Evolutionary conservation across 2,113 vertebrate species (phyloP), one percentile per base, ranked within the genome.

Genomic region (Scomber scombrus): DNA sequence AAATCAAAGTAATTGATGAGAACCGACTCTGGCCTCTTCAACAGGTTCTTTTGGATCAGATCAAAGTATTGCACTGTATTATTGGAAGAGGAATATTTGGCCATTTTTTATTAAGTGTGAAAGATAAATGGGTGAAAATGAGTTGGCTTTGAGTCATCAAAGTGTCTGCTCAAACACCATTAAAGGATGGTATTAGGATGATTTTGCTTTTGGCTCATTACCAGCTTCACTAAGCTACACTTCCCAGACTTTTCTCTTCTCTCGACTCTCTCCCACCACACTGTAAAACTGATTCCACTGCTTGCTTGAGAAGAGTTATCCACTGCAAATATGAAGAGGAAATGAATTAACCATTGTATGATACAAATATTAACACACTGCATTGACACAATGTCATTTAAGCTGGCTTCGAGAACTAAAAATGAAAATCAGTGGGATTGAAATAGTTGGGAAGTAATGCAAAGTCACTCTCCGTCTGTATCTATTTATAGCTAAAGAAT

Each of bases 161-260:
- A 66, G 64, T 78, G 68, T 57, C 76, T 45, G 45, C 65, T 81
- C 65, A 61, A 69, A 82, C 71, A 77, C 75, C 9, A 7, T 84
- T 50, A 75, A 65, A 84, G 54, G 58, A 75, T 55, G 52, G 47
- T 26, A 55, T 60, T 7, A 8, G 64, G 81, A 69, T 74, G 49
- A 65, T 78, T 74, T 71, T 54, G 23, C 68, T 76, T 60, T 70
- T 83, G 85, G 81, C 80, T 80, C 67, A 80, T 83, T 76, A 76
- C 51, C 85, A 70, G 64, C 51, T 45, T 52, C 52, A 52, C 34
- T 64, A 54, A 68, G 66, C 61, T 23, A 62, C 50, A 63, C 73
- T 34, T 76, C 56, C 21, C 68, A 69, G 58, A 77, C 23, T 18
- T 54, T 43, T 65, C 34, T 71, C 29, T 46, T 11, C 66, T 78